Base-by-base conservation (phyloP, 2,888 invertebrate species). In the Elegia similella region DNA sequence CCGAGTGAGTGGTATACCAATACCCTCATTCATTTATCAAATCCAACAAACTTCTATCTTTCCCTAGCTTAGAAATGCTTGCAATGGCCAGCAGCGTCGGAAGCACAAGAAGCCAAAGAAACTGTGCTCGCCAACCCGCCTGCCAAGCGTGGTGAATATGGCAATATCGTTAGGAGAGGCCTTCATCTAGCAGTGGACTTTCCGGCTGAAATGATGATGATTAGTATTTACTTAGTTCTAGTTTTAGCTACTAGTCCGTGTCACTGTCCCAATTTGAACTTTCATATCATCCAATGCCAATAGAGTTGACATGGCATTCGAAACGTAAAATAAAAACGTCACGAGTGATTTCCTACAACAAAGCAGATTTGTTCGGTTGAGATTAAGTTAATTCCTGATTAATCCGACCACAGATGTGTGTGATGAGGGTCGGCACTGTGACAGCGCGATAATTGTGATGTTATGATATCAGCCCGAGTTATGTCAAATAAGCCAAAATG, bases 381-480 rank as follows among this genome's bases (percentile, higher is more conserved):
- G 72, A 80, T 80, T 73, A 77, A 75, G 72, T 77, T 79, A 77
- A 82, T 82, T 80, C 78, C 64, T 75, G 78, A 81, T 86, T 86
- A 86, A 86, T 85, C 82, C 78, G 58, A 72, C 81, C 82, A 66
- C 86, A 82, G 76, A 80, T 79, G 80, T 71, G 76, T 69, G 76
- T 86, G 88, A 88, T 80, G 82, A 80, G 87, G 88, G 88, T 87
- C 72, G 62, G 62, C 62, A 68, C 59, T 75, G 78, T 79, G 86
- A 87, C 86, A 83, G 77, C 67, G 76, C 77, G 84, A 85, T 87
- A 86, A 87, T 85, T 86, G 80, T 82, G 77, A 82, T 80, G 77
- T 78, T 82, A 82, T 78, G 76, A 83, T 80, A 80, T 73, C 71
- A 62, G 64, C 56, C 60, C 52, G 59, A 65, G 66, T 64, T 63